Conservation (phyloP, 2,113 vertebrate species). For the Passer montanus region DNA sequence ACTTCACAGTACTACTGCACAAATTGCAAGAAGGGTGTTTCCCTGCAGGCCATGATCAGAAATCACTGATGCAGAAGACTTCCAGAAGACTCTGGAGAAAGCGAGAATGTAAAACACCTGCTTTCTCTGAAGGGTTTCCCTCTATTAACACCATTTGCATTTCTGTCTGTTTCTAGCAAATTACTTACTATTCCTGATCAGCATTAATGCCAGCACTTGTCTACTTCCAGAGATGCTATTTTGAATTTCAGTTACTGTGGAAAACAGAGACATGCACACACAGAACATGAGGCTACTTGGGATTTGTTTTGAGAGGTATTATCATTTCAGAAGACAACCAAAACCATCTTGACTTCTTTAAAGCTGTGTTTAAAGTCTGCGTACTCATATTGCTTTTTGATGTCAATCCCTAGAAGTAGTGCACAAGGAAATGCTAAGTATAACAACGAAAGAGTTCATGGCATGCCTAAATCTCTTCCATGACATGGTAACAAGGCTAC, state of each 20-base stretch:
- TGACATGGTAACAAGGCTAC: not conserved
- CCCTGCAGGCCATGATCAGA: conserved; percentile 5
- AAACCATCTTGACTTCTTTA: not conserved
- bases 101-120: not conserved
- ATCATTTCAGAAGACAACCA: not conserved
- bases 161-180: not conserved
- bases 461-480: not conserved
- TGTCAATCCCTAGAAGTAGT: not conserved
- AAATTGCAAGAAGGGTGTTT: conserved; percentile 17
- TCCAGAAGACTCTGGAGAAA: not conserved
- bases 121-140: not conserved
- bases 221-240: not conserved
- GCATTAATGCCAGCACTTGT: not conserved
- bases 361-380: not conserved
- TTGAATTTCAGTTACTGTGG: not conserved
- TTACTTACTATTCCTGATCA: not conserved
- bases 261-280: not conserved
- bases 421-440: not conserved
- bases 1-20: not conserved
- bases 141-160: not conserved
- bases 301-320: not conserved
- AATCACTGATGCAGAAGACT: conserved; percentile 7
- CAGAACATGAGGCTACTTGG: not conserved
- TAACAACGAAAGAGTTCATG: not conserved
- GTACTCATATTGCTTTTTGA: not conserved